Evolutionary conservation across 2,113 vertebrate species (phyloP), one percentile per base, ranked within the genome.

Genomic region (Tursiops truncatus): DNA sequence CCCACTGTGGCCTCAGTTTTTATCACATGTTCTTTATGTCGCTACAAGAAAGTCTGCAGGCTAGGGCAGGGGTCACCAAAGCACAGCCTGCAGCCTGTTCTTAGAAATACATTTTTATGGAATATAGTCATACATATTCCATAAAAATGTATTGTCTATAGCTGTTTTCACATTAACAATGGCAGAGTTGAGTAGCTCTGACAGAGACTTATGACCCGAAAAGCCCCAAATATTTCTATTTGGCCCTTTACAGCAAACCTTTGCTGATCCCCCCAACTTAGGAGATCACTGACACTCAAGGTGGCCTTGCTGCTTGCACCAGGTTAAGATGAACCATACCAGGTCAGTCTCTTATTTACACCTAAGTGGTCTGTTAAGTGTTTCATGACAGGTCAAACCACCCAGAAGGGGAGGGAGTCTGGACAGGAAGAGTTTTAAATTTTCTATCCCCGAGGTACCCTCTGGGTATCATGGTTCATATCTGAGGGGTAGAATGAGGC

Each of bases 131-230:
- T 1, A 3, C 6, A 31, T 17, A 21, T n/a, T 65, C 38, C 36
- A 21, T 9, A 38, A 65, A 73, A 18, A 36, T 8, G 2, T 0
- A 33, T 17, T 12, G 1, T 50, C 41, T 28, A 1, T 31, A 12
- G 5, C 15, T 53, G 13, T 8, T 77, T 83, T 33, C 50, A 36
- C 44, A 36, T 53, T 82, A 15, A 8, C 11, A 21, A 28, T 2
- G 20, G 56, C 9, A 33, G 70, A 70, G 36, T 1, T 4, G 14
- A 83, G 12, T 44, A 53, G 20, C 68, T 92, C 31, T 25, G 18
- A 62, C 28, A 88, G 15, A 93, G 56, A 36, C 25, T 4, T 33
- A 20, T 20, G 28, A 63, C 1, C 17, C 1, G 1, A 2, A 20
- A 81, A 80, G 33, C 15, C 28, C 60, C 36, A 60, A 36, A 44